Base-by-base conservation (phyloP, 2,888 invertebrate genomes). In the Mythimna albipuncta region DNA sequence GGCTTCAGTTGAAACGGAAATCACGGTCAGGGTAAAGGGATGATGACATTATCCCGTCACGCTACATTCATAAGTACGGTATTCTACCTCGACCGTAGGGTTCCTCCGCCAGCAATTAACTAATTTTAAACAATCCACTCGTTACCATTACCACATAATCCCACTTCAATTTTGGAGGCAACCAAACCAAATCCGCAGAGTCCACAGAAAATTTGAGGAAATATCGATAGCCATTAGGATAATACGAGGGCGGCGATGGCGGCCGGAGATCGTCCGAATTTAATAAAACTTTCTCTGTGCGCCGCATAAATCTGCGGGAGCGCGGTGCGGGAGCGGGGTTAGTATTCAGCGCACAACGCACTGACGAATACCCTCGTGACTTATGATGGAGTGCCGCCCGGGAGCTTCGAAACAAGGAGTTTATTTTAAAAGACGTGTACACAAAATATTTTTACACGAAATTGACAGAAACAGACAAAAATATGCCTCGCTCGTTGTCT, bases 221-320 rank as follows among this genome's bases (percentile, higher is more conserved):
- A 83, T 85, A 85, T 83, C 76, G 74, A 75, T 75, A 75, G 64
- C 76, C 69, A 83, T 87, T 85, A 87, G 69, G 76, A 85, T 87
- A 85, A 83, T 81, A 76, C 77, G 72, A 70, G 67, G 65, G 64
- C 55, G 55, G 55, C 55, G 26, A 21, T 26, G 50, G 58, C 58
- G 55, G 82, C 69, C 71, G 67, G 77, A 78, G 84, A 83, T 81
- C 76, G 76, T 61, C 79, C 68, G 74, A 87, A 85, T 85, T 83
- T 87, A 87, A 85, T 85, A 82, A 85, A 85, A 85, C 75, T 85
- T 83, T 80, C 73, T 81, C 83, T 64, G 79, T 63, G 63, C 62
- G 66, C 61, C 75, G 59, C 64, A 84, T 85, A 77, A 86, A 86
- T 86, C 82, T 80, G 73, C 41, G 61, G 57, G 57, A 32, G 57